A percentile compares a stretch with the other conserved stretches of the same genome.
These are phyloP conservation scores for Rhabdomys dilectus DNA, from an alignment of 2,113 vertebrate genomes.

Conservation along the genomic window DNA sequence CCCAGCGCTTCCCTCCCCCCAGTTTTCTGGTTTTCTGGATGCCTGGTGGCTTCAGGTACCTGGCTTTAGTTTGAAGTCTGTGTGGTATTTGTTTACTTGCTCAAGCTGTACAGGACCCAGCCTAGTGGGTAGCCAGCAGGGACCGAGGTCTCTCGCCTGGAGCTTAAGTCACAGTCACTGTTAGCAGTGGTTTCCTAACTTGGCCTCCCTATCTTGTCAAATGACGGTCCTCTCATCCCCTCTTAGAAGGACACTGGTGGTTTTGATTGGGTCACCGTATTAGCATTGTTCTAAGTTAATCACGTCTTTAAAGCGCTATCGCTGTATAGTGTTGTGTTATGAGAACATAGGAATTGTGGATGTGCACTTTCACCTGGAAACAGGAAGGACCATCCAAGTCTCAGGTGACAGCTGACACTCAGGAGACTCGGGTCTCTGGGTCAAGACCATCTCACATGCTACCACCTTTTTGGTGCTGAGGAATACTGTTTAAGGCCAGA, in stretches of 20 bases:
- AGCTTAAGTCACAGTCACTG: not conserved
- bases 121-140: not conserved
- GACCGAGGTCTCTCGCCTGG: not conserved
- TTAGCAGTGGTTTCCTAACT: not conserved
- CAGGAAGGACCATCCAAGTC: not conserved
- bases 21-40: not conserved
- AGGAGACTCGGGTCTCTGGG: not conserved
- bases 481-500: not conserved
- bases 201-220: not conserved
- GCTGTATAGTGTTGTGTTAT: not conserved
- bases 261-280: not conserved
- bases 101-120: not conserved
- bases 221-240: not conserved
- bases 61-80: not conserved
- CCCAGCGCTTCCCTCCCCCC: not conserved
- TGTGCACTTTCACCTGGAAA: not conserved
- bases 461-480: not conserved
- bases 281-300: not conserved
- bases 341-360: not conserved
- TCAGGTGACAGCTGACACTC: accelerated
- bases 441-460: not conserved
- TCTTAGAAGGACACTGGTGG: not conserved
- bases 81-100: not conserved
- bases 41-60: not conserved
- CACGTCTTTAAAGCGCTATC: not conserved